Evolutionary conservation across 2,113 vertebrate species (phyloP).

Genomic region (Haliaeetus leucogaster): DNA sequence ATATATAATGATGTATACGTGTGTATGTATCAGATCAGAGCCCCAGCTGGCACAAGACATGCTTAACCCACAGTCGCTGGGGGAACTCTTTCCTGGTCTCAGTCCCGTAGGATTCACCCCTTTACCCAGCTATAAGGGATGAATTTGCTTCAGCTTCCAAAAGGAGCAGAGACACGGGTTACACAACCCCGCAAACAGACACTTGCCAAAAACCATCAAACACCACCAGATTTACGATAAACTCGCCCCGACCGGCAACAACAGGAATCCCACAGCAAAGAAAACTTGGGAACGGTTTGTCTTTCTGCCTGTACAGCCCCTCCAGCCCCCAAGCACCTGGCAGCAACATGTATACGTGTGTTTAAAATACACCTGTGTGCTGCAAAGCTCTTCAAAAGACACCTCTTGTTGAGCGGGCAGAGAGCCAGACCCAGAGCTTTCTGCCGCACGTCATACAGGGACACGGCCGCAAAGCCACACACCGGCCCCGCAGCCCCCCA

Average conservation of each 20-base stretch:
- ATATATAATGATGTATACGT: rapidly evolving
- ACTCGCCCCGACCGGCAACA: neutral
- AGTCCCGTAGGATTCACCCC: neutral
- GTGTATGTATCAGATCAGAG: rapidly evolving
- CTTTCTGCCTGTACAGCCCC: neutral
- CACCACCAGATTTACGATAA: rapidly evolving
- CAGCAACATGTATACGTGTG: rapidly evolving
- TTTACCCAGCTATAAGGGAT: rapidly evolving
- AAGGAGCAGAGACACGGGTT: neutral
- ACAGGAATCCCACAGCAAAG: neutral
- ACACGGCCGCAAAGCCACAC: neutral
- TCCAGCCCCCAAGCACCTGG: neutral
- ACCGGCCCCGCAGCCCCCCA: rapidly evolving
- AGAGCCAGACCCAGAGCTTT: neutral
- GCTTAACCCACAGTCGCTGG: rapidly evolving
- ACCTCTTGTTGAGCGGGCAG: rapidly evolving
- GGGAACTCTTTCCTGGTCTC: neutral
- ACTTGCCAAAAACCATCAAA: neutral
- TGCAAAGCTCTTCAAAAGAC: neutral
- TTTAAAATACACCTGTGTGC: neutral
- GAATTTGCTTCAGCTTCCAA: neutral
- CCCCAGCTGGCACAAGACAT: rapidly evolving
- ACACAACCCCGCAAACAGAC: neutral
- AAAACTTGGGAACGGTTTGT: neutral
- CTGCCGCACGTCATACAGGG: neutral